Percentiles rank a stretch among this genome's conserved stretches.
Evolutionary conservation across 2,888 invertebrate genomes (phyloP).

Genomic region (Diarsia rubi): DNA sequence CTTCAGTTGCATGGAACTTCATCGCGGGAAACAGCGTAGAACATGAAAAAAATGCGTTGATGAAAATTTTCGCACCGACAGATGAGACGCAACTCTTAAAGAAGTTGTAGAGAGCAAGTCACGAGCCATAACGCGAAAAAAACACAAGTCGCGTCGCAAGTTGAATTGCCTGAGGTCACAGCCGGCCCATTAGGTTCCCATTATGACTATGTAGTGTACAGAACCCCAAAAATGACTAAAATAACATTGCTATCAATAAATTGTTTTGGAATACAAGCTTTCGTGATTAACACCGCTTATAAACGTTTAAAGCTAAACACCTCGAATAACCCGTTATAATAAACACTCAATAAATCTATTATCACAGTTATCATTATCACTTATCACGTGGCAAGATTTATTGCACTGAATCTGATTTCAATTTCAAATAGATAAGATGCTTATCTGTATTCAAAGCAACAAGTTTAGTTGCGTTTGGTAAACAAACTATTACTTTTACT

Average conservation of each 20-base stretch:
- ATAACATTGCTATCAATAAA: not conserved
- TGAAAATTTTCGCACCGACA: not conserved
- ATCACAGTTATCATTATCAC: not conserved
- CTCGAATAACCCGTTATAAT: conserved; percentile 15
- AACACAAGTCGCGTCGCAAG: not conserved
- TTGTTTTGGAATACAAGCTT: not conserved
- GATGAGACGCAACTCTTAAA: not conserved
- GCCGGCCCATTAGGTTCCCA: not conserved
- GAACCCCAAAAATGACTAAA: not conserved
- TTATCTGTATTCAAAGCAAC: not conserved
- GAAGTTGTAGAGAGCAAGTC: not conserved
- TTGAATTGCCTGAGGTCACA: not conserved
- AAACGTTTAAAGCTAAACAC: conserved; percentile 19
- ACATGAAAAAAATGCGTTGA: not conserved
- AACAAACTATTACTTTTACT: not conserved
- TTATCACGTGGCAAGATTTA: conserved; percentile 15
- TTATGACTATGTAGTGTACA: not conserved
- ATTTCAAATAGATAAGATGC: conserved; percentile 19
- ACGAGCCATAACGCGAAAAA: not conserved
- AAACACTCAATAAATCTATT: conserved; percentile 33
- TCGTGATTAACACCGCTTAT: conserved; percentile 1
- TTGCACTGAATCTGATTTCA: conserved; percentile 15
- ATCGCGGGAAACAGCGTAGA: not conserved
- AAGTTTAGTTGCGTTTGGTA: conserved; percentile 18
- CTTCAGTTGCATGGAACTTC: not conserved